Evolutionary conservation across 2,888 invertebrate species (phyloP), one percentile per base, ranked within the genome.

Genomic region (Parnassius glacialis): DNA sequence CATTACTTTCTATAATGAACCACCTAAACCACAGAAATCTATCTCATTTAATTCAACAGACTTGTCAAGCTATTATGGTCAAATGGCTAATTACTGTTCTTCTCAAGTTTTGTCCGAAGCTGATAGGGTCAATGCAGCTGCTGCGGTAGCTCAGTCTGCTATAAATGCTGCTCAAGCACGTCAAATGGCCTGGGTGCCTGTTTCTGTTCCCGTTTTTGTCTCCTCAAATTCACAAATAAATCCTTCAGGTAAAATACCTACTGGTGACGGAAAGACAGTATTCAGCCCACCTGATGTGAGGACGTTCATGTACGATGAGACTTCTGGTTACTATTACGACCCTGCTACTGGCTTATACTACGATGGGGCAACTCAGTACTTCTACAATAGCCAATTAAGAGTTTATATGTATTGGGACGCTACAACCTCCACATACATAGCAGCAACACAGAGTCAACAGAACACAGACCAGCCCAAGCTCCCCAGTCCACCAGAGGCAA

Each of bases 331-430:
- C 81, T 99, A 99, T 79, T 99, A 98, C 81, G 99, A 99, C 84
- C 95, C 97, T 0, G 91, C 93, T 1, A 98, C 99, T 1, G 97
- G 97, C 0, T 93, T 99, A 13, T 99, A 99, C 85, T 99, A 99
- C 82, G 99, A 99, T 91, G 95, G 98, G 0, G 97, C 95, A 72
- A 97, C 98, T 2, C 97, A 96, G 78, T 99, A 99, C 85, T 99
- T 98, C 85, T 99, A 96, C 90, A 99, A 99, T 83, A 95, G 96
- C 72, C 95, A 96, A 70, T 95, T 95, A 0, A 96, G 95, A 70
- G 96, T 97, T 78, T 99, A 98, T 85, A 93, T 99, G 78, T 99
- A 98, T 80, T 99, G 98, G 98, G 98, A 99, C 87, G 93, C 94
- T 1, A 93, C 94, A 0, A 93, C 92, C 50, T 92, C 92, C 64